Conservation (phyloP, 2,113 vertebrate species). For the Bos javanicus region DNA sequence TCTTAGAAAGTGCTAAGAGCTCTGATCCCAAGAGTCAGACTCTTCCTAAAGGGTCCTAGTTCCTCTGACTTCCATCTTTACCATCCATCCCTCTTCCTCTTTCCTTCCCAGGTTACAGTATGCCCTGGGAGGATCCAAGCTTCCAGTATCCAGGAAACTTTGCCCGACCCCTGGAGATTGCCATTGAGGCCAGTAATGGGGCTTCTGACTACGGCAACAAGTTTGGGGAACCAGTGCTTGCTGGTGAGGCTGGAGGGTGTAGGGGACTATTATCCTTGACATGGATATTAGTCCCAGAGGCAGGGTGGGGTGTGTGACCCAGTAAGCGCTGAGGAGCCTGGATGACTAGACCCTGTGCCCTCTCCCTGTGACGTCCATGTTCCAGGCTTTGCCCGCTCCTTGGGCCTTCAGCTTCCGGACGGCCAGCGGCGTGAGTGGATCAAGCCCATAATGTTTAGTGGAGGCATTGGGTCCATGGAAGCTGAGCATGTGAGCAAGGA, state of each 20-base stretch:
- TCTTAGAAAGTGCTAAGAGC: not conserved
- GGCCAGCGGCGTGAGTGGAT: slow-evolving; percentile 93
- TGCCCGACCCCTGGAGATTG: slow-evolving; percentile 89
- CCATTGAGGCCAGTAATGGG: slow-evolving; percentile 92
- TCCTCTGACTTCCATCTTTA: not conserved
- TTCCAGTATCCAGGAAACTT: slow-evolving; percentile 90
- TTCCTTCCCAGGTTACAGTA: slow-evolving; percentile 81
- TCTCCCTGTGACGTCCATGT: not conserved
- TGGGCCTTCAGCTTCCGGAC: slow-evolving; percentile 85
- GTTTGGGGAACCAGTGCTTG: slow-evolving; percentile 92
- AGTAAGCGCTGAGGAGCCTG: fast-evolving
- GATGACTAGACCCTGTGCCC: not conserved
- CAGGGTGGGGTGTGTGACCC: not conserved
- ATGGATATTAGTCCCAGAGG: not conserved
- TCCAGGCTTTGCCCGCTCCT: slow-evolving; percentile 92
- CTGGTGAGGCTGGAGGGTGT: slow-evolving; percentile 77
- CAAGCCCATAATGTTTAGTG: slow-evolving; percentile 97
- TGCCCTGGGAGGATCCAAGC: slow-evolving; percentile 90
- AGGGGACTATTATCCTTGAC: not conserved
- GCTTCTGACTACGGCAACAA: slow-evolving; percentile 97
- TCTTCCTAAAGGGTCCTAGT: not conserved
- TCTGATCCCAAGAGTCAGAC: not conserved
- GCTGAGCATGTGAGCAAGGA: slow-evolving; percentile 87
- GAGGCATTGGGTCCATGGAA: slow-evolving; percentile 91
- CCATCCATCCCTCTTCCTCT: not conserved